These are phyloP conservation scores for Copidosoma aretas DNA, from an alignment of 2,888 invertebrate species.

Conservation along the genomic window DNA sequence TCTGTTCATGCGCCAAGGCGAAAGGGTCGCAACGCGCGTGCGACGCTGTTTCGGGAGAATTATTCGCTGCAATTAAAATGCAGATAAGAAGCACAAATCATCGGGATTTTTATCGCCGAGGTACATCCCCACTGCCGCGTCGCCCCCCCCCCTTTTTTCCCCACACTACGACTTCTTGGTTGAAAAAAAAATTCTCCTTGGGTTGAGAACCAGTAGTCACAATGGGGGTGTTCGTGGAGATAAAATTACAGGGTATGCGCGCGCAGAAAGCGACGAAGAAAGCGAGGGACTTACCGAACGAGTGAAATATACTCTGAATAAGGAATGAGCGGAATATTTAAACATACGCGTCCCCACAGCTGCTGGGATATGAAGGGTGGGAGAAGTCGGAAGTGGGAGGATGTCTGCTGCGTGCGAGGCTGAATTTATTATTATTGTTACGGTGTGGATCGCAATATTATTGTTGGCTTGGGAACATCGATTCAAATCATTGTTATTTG, in stretches of 20 bases:
- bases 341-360: conserved; percentile 33
- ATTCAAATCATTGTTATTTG: no score
- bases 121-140: neutral
- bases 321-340: conserved; percentile 58
- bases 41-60: conserved; percentile 56
- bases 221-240: conserved; percentile 27
- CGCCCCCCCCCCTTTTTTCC: neutral
- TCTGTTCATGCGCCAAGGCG: conserved; percentile 35
- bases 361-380: conserved; percentile 10
- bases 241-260: conserved; percentile 49
- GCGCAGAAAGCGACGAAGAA: conserved; percentile 42
- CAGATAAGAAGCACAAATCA: conserved; percentile 62
- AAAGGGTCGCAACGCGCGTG: conserved; percentile 32
- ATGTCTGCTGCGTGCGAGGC: no score
- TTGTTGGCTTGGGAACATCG: no score
- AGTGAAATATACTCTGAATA: conserved; percentile 60
- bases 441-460: no score
- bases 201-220: conserved; percentile 34
- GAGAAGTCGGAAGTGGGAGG: conserved; percentile 1
- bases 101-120: conserved; percentile 43
- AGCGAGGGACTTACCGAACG: conserved; percentile 53
- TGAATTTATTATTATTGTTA: no score
- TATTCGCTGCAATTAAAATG: conserved; percentile 62
- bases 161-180: conserved; percentile 10
- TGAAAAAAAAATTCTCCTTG: conserved; percentile 23